Conservation (phyloP, 2,888 invertebrate genomes). For the Tetranychus piercei region DNA sequence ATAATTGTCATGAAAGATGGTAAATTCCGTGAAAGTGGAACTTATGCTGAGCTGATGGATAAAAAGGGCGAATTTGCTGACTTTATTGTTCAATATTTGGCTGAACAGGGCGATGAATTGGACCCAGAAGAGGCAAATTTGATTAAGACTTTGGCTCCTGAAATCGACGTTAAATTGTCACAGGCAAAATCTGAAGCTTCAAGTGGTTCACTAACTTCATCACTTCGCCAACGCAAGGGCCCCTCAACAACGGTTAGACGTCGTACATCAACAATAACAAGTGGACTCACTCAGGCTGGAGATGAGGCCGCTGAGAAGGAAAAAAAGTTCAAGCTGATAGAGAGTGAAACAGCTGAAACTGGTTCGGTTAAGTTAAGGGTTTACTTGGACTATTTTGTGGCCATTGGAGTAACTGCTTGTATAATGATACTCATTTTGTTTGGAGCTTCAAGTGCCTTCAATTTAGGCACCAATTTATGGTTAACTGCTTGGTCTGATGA, state of each 20-base stretch:
- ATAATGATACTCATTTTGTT: conserved; percentile 34
- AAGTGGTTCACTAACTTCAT: not conserved
- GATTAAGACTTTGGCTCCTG: not conserved
- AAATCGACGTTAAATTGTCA: not conserved
- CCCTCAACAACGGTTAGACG: not conserved
- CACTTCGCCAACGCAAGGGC: not conserved
- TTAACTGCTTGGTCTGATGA: conserved; percentile 27
- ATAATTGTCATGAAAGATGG: conserved; percentile 78
- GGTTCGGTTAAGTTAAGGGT: conserved; percentile 22
- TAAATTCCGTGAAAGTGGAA: conserved; percentile 66
- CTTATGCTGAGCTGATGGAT: conserved; percentile 67
- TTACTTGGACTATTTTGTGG: conserved; percentile 21
- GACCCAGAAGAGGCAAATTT: conserved; percentile 21
- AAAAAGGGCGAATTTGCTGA: conserved; percentile 46
- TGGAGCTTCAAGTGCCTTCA: conserved; percentile 10
- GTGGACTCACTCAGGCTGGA: not conserved
- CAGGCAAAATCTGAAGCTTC: not conserved
- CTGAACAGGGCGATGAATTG: conserved; percentile 31
- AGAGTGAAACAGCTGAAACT: conserved; percentile 18
- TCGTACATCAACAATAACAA: not conserved
- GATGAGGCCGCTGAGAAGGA: conserved; percentile 20
- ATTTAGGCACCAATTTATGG: conserved; percentile 27
- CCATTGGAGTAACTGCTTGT: conserved; percentile 33
- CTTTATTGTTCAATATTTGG: conserved; percentile 37
- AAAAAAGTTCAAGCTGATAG: conserved; percentile 15